phyloP scores from a whole-genome alignment of 2,113 vertebrate genomes.

The Lepisosteus oculatus region DNA sequence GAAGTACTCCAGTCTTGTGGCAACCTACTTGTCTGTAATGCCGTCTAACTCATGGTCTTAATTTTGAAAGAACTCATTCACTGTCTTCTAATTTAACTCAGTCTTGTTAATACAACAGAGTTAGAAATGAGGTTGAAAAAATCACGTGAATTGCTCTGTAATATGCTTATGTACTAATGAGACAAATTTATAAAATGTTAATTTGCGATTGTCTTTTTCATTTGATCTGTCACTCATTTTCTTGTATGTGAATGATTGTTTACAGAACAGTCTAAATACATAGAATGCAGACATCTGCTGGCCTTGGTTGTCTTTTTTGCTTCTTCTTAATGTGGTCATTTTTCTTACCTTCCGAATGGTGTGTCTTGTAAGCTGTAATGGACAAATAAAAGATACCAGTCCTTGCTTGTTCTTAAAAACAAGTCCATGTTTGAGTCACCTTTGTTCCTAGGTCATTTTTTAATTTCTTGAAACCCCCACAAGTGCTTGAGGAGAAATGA shows the following conservation, averaged over 20 bases:
- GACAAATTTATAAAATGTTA: not conserved
- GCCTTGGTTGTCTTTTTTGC: not conserved
- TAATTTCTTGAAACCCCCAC: no score
- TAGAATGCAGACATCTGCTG: not conserved
- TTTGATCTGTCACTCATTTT: slow-evolving; percentile 1
- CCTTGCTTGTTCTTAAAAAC: no score
- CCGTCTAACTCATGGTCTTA: not conserved
- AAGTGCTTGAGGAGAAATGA: no score
- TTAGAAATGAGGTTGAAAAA: not conserved
- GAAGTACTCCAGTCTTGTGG: no score
- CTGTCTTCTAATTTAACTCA: not conserved
- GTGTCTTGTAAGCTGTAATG: no score
- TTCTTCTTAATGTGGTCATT: not conserved
- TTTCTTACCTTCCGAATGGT: not conserved
- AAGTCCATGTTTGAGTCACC: no score
- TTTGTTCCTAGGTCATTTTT: no score
- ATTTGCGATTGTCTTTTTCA: slow-evolving; percentile 4
- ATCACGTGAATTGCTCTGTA: not conserved
- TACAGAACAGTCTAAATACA: slow-evolving; percentile 11
- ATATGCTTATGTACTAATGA: not conserved
- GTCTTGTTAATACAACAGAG: not conserved
- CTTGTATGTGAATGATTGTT: slow-evolving; percentile 13
- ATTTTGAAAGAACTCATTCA: not conserved
- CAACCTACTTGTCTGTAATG: not conserved
- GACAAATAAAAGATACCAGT: no score